These are phyloP conservation scores for Morone saxatilis DNA, from an alignment of 2,113 vertebrate genomes.

Conservation along the genomic window DNA sequence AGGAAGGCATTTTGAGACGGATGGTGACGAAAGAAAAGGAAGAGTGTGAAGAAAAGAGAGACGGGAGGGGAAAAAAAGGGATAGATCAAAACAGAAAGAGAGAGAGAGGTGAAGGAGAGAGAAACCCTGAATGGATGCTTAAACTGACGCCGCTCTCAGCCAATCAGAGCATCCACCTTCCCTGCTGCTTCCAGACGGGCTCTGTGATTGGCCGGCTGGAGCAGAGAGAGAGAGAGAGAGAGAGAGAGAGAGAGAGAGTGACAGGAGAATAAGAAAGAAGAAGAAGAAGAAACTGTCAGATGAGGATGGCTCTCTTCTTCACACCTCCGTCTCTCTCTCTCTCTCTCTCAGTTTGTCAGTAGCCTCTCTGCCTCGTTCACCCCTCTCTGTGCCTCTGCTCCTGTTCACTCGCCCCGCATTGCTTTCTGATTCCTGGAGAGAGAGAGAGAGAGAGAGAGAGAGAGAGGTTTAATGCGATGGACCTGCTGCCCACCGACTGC, in stretches of 20 bases:
- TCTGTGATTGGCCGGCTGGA: slow-evolving; percentile 61
- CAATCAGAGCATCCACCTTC: slow-evolving; percentile 55
- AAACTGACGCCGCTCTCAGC: slow-evolving; percentile 24
- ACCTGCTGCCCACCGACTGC: slow-evolving; percentile 59
- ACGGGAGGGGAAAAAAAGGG: not conserved
- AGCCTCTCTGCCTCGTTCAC: slow-evolving; percentile 18
- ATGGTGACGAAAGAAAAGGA: not conserved
- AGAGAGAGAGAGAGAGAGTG: slow-evolving; percentile 7
- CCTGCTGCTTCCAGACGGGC: slow-evolving; percentile 34
- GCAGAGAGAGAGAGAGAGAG: slow-evolving; percentile 37
- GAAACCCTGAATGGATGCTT: slow-evolving; percentile 67
- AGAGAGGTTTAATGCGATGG: slow-evolving; percentile 32
- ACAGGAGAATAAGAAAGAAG: slow-evolving; percentile 31
- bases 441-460: not conserved
- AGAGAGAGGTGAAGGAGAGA: not conserved
- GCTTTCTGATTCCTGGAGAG: slow-evolving; percentile 26
- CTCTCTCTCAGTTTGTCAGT: slow-evolving; percentile 11
- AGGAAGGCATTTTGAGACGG: not conserved
- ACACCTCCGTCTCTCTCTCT: slow-evolving; percentile 15
- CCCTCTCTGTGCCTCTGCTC: slow-evolving; percentile 20
- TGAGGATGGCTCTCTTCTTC: slow-evolving; percentile 21
- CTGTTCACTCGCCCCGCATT: not conserved
- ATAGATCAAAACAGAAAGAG: not conserved
- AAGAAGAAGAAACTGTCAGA: slow-evolving; percentile 47
- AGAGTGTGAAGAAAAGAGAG: not conserved